Percentiles rank a stretch among this genome's conserved stretches.
Evolutionary conservation across 2,113 vertebrate genomes (phyloP).

Genomic region (Hiodon tergisus): DNA sequence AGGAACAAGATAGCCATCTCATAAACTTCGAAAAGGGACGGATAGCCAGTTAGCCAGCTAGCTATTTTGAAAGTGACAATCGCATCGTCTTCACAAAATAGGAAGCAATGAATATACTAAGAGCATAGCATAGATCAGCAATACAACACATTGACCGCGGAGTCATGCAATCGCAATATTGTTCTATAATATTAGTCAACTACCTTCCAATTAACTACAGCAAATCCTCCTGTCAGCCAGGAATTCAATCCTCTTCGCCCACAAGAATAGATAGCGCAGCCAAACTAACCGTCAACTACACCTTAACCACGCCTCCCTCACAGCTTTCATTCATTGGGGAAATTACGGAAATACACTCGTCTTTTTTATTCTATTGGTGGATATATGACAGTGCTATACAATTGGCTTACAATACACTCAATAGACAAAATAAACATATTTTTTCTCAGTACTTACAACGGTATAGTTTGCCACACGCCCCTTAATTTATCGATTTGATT

Average conservation of each 20-base stretch:
- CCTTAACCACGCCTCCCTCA: neutral
- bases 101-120: neutral
- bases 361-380: too few relatives aligned
- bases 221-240: slow-evolving; percentile 46
- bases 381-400: too few relatives aligned
- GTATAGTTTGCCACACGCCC: slow-evolving; percentile 28
- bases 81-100: neutral
- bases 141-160: neutral
- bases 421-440: too few relatives aligned
- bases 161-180: neutral
- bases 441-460: neutral
- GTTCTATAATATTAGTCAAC: slow-evolving; percentile 15
- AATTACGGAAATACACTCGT: neutral
- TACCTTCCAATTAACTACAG: slow-evolving; percentile 54
- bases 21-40: slow-evolving; percentile 17
- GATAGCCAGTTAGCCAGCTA: slow-evolving; percentile 12
- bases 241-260: slow-evolving; percentile 37
- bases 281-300: slow-evolving; percentile 27
- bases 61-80: neutral
- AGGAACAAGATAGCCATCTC: neutral
- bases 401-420: too few relatives aligned
- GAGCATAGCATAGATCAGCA: neutral
- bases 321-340: neutral
- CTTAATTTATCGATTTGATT: slow-evolving; percentile 14
- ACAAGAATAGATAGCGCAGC: slow-evolving; percentile 35